These are phyloP conservation scores for Andrena bicolor DNA, from an alignment of 2,888 invertebrate genomes.

Conservation along the genomic window DNA sequence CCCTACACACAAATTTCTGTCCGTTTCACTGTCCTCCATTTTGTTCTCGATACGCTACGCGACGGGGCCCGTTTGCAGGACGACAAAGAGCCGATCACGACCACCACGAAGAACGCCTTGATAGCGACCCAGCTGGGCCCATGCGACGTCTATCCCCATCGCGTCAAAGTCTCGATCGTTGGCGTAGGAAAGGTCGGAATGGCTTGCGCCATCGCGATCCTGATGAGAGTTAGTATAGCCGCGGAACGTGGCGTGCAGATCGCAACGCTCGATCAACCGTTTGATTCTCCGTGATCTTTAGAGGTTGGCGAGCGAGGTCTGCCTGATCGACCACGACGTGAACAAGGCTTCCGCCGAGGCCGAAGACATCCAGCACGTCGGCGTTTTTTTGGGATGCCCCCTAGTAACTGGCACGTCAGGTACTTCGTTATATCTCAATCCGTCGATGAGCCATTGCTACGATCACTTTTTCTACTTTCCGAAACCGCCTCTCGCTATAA, in stretches of 20 bases:
- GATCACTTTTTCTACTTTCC: not conserved
- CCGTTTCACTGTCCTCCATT: not conserved
- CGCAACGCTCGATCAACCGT: slow-evolving; percentile 55
- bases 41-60: not conserved
- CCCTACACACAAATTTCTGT: not conserved
- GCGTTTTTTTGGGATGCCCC: slow-evolving; percentile 86
- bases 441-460: not conserved
- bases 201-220: slow-evolving; percentile 86
- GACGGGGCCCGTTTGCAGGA: slow-evolving; percentile 45
- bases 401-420: slow-evolving; percentile 84
- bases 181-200: slow-evolving; percentile 86
- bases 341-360: slow-evolving; percentile 87
- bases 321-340: slow-evolving; percentile 86
- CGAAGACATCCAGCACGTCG: slow-evolving; percentile 87
- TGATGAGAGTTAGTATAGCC: slow-evolving; percentile 84
- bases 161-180: slow-evolving; percentile 78
- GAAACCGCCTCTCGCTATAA: not conserved
- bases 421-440: slow-evolving; percentile 40
- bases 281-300: slow-evolving; percentile 71
- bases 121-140: slow-evolving; percentile 77
- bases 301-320: slow-evolving; percentile 86
- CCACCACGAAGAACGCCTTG: slow-evolving; percentile 79
- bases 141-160: slow-evolving; percentile 77
- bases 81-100: slow-evolving; percentile 70
- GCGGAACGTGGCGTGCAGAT: slow-evolving; percentile 6